Evolutionary conservation across 2,888 invertebrate species (phyloP).

Genomic region (Torymus aiolomorphi): DNA sequence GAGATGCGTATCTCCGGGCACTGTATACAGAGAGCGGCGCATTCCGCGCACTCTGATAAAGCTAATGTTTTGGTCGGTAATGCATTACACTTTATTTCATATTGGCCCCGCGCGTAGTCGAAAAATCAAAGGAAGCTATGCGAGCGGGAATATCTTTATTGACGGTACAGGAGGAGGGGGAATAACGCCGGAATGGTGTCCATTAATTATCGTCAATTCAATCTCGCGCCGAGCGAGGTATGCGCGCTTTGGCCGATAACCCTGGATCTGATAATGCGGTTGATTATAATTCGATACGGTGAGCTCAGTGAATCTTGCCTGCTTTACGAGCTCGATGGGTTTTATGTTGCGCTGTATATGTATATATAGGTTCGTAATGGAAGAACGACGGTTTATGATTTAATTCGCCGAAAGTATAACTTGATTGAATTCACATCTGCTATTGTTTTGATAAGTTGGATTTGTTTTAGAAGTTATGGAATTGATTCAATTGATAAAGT

Average conservation of each 20-base stretch:
- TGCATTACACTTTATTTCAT: slow-evolving; percentile 63
- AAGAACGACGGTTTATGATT: too few species aligned
- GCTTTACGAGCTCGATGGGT: not conserved
- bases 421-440: too few species aligned
- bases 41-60: slow-evolving; percentile 57
- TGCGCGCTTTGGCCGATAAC: not conserved
- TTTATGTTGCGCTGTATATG: not conserved
- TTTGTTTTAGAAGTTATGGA: too few species aligned
- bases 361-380: too few species aligned
- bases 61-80: slow-evolving; percentile 63
- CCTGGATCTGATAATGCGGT: slow-evolving; percentile 5
- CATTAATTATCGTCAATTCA: slow-evolving; percentile 36
- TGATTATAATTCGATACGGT: not conserved
- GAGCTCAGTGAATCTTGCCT: not conserved
- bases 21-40: not conserved
- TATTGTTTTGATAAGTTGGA: too few species aligned
- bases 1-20: slow-evolving; percentile 36
- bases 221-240: slow-evolving; percentile 6
- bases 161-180: not conserved
- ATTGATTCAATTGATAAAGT: too few species aligned
- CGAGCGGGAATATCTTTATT: too few species aligned
- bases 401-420: too few species aligned
- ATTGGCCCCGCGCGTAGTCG: slow-evolving; percentile 15
- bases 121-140: too few species aligned
- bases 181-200: slow-evolving; percentile 15